Evolutionary conservation across 2,797 vertebrate species (phyloP), one percentile per base, ranked within the genome.

Genomic region (Mus caroli): DNA sequence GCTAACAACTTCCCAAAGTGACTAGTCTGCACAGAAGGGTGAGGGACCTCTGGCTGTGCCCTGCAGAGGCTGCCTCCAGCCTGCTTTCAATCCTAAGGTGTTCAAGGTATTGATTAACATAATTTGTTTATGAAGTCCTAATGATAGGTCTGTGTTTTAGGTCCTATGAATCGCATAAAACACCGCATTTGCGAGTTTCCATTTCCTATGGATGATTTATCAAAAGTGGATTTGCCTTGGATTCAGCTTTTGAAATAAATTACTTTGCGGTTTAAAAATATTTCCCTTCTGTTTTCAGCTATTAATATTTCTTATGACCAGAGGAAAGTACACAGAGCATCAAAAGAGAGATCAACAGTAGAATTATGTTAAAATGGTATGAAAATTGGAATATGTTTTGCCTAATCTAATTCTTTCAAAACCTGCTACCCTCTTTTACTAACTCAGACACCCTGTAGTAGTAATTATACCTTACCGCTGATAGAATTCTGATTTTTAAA

Each of bases 111-210:
- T 52, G 4, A 83, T 76, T 91, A 97, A 71, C 7, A 73, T 82
- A 90, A 95, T 94, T 93, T 92, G 73, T 94, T 94, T 75, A 95
- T 71, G 83, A 95, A 93, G 14, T 40, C 8, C 40, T 88, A 91
- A 86, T 93, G 56, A 54, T 54, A n/a, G 60, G 40, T 90, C 92
- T 90, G 10, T 91, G 46, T 83, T 88, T 92, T 90, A 85, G 43
- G 64, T 58, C 71, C 69, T 50, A 40, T 43, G 19, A 88, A 91
- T 95, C 67, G 69, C 40, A 83, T 26, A 84, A 94, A 95, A 82
- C 88, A 77, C 40, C 75, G 24, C 87, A 77, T 80, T 96, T 56
- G 7, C 4, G 6, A 90, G 90, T 93, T 91, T 92, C 9, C 11
- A 43, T 73, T 73, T 88, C 22, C 56, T 90, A 43, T 64, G 83